Base-by-base conservation (phyloP, 2,888 invertebrate genomes). In the Drosophila suboccidentalis region DNA sequence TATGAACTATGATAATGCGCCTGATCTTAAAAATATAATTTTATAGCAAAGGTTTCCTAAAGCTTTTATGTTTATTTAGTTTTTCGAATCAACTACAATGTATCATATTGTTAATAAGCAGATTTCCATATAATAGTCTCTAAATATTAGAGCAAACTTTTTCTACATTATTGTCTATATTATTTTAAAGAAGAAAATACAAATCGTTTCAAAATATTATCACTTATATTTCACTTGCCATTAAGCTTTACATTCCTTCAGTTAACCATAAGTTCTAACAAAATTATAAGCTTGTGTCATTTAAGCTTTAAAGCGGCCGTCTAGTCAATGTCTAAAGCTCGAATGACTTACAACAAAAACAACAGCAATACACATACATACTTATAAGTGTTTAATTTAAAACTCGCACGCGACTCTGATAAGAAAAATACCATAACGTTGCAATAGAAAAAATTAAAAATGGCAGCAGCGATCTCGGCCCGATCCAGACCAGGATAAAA, bases 351-450 rank as follows among this genome's bases (percentile, higher is more conserved):
- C 22, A 39, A 54, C 53, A 58, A 26, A 19, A 53, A 36, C 10
- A 47, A 13, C 13, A 1, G 19, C 26, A 26, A 5, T 26, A 26
- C 26, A 26, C 26, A 26, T 26, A 5, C n/a, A 34, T 17, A 5
- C n/a, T 22, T 17, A 19, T 39, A 36, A n/a, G 47, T 41, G 67
- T 80, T 41, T 60, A 63, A 47, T 60, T 54, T 60, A 4, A 38
- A 50, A 4, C 49, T 15, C 32, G 60, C 79, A 78, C 78, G 69
- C 69, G 79, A 74, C 70, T 60, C n/a, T 70, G 79, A 76, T 78
- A 57, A 76, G 64, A 41, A 29, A 51, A 39, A 39, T 4, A 17
- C 38, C 32, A 39, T 38, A 11, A n/a, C 32, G 39, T 38, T 54
- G 47, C 34, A 17, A 50, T 29, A 8, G 39, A 38, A 10, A 10